Base-by-base conservation (phyloP, 2,888 invertebrate species). In the Oligia latruncula region DNA sequence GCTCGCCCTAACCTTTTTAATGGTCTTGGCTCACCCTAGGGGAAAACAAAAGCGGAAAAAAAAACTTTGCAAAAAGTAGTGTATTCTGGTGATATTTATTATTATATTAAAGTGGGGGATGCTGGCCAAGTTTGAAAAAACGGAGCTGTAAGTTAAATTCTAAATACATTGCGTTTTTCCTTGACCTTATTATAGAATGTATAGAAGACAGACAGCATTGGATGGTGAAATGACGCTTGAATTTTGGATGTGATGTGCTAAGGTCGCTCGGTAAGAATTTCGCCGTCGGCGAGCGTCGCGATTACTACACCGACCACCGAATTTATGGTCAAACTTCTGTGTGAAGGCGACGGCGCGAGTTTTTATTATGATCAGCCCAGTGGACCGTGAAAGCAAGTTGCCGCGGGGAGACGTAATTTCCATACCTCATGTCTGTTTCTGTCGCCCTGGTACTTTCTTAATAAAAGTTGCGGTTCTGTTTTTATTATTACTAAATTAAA, bases 291-390 rank as follows among this genome's bases (percentile, higher is more conserved):
- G 91, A 93, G 91, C 92, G 89, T 89, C 87, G 91, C 95, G 94
- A 95, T 95, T 95, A 95, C 95, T 93, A 93, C 91, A 91, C 90
- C 93, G 95, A 93, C 96, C 95, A 95, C 92, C 92, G 95, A 97
- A 97, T 97, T 97, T 97, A 97, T 97, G 97, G 97, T 97, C 97
- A 97, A 97, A 97, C 96, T 97, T 97, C 93, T 91, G 94, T 91
- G 94, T 90, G 94, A 93, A 96, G 95, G 97, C 96, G 97, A 96
- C 96, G 96, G 96, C 95, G 95, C 95, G 96, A 94, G 95, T 97
- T 97, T 97, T 97, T 97, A 97, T 97, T 97, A 97, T 97, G 97
- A 97, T 97, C 97, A 97, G 95, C 92, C 91, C 97, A 97, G 96
- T 97, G 97, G 97, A 96, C 97, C 95, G 97, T 96, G 97, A 97